Evolutionary conservation across 2,888 invertebrate genomes (phyloP).

Genomic region (Coenonympha glycerion): DNA sequence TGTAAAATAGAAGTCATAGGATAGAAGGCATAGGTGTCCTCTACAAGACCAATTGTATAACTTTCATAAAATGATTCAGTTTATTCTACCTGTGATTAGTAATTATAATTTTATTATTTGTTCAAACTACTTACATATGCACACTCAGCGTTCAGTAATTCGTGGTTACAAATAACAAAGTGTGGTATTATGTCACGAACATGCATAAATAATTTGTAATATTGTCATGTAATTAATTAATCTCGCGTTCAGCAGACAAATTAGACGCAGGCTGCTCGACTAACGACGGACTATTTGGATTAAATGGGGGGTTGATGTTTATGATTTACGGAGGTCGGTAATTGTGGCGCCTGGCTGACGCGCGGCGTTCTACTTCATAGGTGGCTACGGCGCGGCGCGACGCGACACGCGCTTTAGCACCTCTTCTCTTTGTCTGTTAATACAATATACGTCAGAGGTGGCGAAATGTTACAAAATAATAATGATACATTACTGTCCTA

Average conservation of each 20-base stretch:
- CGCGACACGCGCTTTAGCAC: conserved; percentile 21
- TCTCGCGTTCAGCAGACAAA: conserved; percentile 73
- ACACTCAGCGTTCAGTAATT: not conserved
- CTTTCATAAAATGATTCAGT: too few relatives aligned
- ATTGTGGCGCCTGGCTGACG: conserved; percentile 71
- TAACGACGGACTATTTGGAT: conserved; percentile 76
- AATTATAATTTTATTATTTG: not conserved
- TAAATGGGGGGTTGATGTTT: conserved; percentile 76
- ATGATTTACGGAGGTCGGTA: conserved; percentile 73
- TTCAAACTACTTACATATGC: not conserved
- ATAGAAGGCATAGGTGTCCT: too few relatives aligned
- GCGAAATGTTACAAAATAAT: not conserved
- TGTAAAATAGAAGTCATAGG: too few relatives aligned
- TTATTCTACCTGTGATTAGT: too few relatives aligned
- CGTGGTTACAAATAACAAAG: not conserved
- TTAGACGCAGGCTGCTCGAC: conserved; percentile 73
- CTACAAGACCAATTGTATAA: too few relatives aligned
- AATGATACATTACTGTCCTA: too few relatives aligned
- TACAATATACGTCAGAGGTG: not conserved
- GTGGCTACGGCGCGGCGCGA: too few relatives aligned
- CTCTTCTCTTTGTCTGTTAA: conserved; percentile 3
- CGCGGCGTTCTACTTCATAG: conserved; percentile 31
- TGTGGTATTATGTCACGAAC: conserved; percentile 5
- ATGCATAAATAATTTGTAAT: conserved; percentile 29
- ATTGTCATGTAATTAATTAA: conserved; percentile 74